Base-by-base conservation (phyloP, 2,113 vertebrate species). In the Phrynosoma blainvillii region DNA sequence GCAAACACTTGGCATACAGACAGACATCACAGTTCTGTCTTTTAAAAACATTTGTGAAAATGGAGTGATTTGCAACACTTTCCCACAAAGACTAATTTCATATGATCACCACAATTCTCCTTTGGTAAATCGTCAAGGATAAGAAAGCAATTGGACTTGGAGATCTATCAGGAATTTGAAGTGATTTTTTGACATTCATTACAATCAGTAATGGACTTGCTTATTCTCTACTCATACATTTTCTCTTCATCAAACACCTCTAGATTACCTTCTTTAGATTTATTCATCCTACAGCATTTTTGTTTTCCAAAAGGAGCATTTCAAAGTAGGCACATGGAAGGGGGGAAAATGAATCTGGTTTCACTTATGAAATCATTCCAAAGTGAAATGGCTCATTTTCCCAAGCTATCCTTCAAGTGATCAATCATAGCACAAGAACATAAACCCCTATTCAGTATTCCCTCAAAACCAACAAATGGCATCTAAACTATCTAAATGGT, bases 341-440 rank as follows among this genome's bases (percentile, higher is more conserved):
- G 74, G 23, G 78, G 77, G 66, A 25, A 80, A 79, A 83, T 54
- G 88, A 91, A 47, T 84, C 62, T 4, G 81, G 70, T 78, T 68
- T 91, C 79, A 82, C 74, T 89, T 89, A 91, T 89, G 80, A 84
- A 40, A 87, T 93, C 56, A 83, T 73, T 90, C 40, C 79, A 47
- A 92, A 82, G 89, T 78, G 75, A 68, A 85, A 91, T 73, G 77
- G 7, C 30, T 74, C 79, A 73, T 86, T 93, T 93, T 80, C 80
- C 73, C 82, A 87, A 27, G 42, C 20, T 90, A 88, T 88, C 10
- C 25, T 90, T 93, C 91, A 77, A 87, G 79, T 91, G 81, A 85
- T 81, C 42, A 84, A 89, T 92, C 90, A 9, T 68, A 84, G 82
- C 85, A 36, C 27, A 84, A 66, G 68, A 25, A 79, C 36, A 87